Conservation (phyloP, 2,113 vertebrate genomes). For the Oncorhynchus masou region DNA sequence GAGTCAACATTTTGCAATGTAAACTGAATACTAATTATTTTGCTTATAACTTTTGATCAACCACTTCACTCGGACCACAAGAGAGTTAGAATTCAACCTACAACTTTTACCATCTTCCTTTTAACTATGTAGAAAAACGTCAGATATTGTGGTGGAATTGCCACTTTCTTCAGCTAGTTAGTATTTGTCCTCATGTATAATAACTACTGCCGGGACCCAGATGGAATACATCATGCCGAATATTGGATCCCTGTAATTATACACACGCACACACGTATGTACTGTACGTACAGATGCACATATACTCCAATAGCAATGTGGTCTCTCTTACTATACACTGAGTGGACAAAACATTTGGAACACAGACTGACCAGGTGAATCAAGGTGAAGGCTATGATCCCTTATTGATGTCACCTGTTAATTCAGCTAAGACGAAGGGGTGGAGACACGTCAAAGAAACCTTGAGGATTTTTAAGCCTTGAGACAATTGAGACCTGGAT, state of each 20-base stretch:
- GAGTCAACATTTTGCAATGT: background rate
- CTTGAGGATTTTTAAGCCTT: too few relatives aligned
- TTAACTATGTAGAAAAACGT: too few relatives aligned
- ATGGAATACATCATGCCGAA: constrained; percentile 32
- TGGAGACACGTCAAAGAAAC: too few relatives aligned
- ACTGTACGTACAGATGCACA: constrained; percentile 12
- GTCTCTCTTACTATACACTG: too few relatives aligned
- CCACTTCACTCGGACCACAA: constrained; percentile 23
- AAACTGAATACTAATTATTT: constrained; percentile 1
- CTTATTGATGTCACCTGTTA: too few relatives aligned
- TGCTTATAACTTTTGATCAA: background rate
- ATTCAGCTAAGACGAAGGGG: too few relatives aligned
- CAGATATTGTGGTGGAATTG: constrained; percentile 17
- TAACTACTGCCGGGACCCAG: constrained; percentile 37
- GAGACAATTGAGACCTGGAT: too few relatives aligned
- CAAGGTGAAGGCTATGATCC: too few relatives aligned
- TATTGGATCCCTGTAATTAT: constrained; percentile 36
- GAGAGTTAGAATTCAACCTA: background rate
- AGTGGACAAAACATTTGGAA: too few relatives aligned
- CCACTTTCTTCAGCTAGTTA: constrained; percentile 2
- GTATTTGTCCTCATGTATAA: constrained; percentile 17
- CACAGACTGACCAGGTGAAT: too few relatives aligned
- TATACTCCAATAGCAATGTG: too few relatives aligned
- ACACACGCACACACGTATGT: background rate
- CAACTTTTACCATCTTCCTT: too few relatives aligned